Base-by-base conservation (phyloP, 2,888 invertebrate genomes). In the Ormyrus thymus region DNA sequence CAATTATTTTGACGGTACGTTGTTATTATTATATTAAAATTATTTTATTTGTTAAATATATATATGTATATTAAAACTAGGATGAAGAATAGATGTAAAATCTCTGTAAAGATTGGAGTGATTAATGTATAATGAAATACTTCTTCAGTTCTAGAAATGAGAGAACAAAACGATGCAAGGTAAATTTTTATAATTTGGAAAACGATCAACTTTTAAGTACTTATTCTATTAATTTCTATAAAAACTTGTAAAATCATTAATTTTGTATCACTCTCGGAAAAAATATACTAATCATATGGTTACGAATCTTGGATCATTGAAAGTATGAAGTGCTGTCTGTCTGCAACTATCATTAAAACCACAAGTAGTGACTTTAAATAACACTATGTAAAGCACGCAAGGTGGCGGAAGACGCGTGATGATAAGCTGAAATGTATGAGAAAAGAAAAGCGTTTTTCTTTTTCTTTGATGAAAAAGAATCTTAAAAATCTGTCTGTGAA, bases 41-140 rank as follows among this genome's bases (percentile, higher is more conserved):
- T 64, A 79, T 75, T 76, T 76, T 68, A 72, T 72, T 75, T 79
- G 72, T 79, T 79, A 68, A 76, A 68, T 62, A 72, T 76, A 29
- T 29, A 68, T 58, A 68, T 72, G 64, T 74, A 55, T 76, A 79
- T 76, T 71, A 61, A 65, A 45, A 15, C 6, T 53, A 70, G n/a
- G 71, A 55, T n/a, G 48, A 15, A 69, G 29, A 59, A 53, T 48
- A 78, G 43, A 50, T 43, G 50, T 7, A 13, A 61, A 71, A 29
- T 65, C 3, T 58, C 13, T 69, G 69, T 76, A 62, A 76, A 62
- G 65, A 59, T 59, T 61, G 55, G 46, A 62, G 15, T 68, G 9
- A 6, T 55, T 6, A 70, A 75, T 7, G 13, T 59, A 51, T 62
- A 48, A 29, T 29, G 29, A 29, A 29, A 29, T 29, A 29, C 29